Evolutionary conservation across 2,113 vertebrate species (phyloP).

Genomic region (Barnardius zonarius): DNA sequence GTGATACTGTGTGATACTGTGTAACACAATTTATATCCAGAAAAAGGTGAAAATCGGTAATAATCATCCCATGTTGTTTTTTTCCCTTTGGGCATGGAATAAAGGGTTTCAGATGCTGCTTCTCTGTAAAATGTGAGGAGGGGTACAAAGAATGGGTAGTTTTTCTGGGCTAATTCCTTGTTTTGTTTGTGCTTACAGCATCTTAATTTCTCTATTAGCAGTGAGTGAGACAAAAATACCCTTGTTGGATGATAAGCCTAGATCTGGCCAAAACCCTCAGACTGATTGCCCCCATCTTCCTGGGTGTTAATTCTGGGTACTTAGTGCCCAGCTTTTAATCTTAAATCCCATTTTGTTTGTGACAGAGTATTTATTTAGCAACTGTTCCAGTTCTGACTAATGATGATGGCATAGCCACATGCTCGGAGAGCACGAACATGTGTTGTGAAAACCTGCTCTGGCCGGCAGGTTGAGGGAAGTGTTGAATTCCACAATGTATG

Average conservation of each 20-base stretch:
- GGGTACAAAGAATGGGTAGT: neutral
- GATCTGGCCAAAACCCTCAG: neutral
- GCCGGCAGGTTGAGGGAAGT: conserved; percentile 13
- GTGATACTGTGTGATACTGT: too few species aligned
- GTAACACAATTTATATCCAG: neutral
- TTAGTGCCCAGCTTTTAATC: conserved; percentile 25
- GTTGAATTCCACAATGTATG: neutral
- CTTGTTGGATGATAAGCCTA: neutral
- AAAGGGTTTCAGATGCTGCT: neutral
- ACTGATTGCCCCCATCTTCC: neutral
- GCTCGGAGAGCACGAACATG: neutral
- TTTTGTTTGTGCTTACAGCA: neutral
- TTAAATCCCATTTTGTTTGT: conserved; percentile 19
- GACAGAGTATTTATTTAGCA: conserved; percentile 41
- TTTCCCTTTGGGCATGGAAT: neutral
- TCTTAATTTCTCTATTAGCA: neutral
- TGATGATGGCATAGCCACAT: conserved; percentile 1
- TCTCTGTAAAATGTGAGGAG: neutral
- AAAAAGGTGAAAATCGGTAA: neutral
- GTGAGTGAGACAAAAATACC: neutral
- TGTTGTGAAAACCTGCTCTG: conserved; percentile 26
- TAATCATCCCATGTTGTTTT: neutral
- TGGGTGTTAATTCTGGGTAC: conserved; percentile 4
- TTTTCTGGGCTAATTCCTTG: neutral
- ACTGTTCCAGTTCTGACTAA: neutral